Evolutionary conservation across 2,113 vertebrate genomes (phyloP).

Genomic region (Castor canadensis): DNA sequence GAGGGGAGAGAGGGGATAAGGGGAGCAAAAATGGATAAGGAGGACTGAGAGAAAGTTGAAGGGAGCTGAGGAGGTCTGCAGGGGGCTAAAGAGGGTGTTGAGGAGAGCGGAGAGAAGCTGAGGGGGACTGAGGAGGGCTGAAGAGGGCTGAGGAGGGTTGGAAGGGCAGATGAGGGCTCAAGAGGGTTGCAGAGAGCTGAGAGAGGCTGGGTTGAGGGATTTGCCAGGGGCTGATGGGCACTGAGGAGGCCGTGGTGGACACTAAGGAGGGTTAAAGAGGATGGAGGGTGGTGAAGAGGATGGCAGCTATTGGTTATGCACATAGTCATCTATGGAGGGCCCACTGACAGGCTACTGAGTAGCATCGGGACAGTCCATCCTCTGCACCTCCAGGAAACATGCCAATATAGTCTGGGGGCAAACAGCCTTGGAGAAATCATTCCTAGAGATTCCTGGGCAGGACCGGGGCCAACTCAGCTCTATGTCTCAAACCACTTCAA

Average conservation of each 20-base stretch:
- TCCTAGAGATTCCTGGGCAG: neutral
- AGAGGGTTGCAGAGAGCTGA: neutral
- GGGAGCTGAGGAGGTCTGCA: neutral
- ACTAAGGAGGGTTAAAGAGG: too few relatives aligned
- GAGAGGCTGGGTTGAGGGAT: too few relatives aligned
- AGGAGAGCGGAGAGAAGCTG: neutral
- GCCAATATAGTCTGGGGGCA: rapidly evolving
- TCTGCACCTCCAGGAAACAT: rapidly evolving
- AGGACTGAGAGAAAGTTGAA: neutral
- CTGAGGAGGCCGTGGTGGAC: neutral
- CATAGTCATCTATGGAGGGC: neutral
- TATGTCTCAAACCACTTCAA: neutral
- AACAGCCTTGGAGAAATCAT: neutral
- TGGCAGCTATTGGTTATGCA: neutral
- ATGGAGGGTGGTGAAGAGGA: neutral
- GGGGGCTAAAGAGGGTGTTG: rapidly evolving
- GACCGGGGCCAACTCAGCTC: neutral
- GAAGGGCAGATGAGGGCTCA: neutral
- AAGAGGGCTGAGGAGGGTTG: neutral
- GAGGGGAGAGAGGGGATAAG: neutral
- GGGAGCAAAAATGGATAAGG: neutral
- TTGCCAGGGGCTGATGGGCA: too few relatives aligned
- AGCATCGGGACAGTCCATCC: rapidly evolving
- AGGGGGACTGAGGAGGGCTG: neutral
- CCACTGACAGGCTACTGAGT: rapidly evolving